Percentiles rank a stretch among this genome's conserved stretches.
Evolutionary conservation across 2,797 vertebrate species (phyloP).

Genomic region (Neosilurus mollespiculum): DNA sequence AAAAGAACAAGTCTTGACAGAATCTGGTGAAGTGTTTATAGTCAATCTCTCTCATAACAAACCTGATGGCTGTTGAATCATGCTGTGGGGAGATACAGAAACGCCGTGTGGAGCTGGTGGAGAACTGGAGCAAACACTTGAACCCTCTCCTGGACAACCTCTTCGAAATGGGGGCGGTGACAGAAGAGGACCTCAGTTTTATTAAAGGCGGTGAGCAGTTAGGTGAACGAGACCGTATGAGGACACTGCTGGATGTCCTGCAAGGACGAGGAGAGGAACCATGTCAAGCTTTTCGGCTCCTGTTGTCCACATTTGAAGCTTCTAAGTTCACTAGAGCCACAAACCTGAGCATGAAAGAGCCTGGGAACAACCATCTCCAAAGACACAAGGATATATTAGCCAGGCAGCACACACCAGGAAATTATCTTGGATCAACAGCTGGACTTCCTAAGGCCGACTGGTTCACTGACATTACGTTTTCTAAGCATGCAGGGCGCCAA

Average conservation of each 20-base stretch:
- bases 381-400: conserved; percentile 57
- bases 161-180: conserved; percentile 49
- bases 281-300: conserved; percentile 51
- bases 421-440: conserved; percentile 39
- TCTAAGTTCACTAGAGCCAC: not conserved
- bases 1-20: not conserved
- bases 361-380: conserved; percentile 37
- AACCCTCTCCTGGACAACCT: conserved; percentile 50
- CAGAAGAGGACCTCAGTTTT: conserved; percentile 58
- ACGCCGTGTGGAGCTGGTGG: conserved; percentile 57
- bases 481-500: conserved; percentile 39
- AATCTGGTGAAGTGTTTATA: not conserved
- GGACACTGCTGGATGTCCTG: conserved; percentile 59
- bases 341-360: not conserved
- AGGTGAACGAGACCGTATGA: conserved; percentile 55
- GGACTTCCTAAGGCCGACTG: not conserved
- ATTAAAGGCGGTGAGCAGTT: conserved; percentile 43
- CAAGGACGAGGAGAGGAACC: conserved; percentile 60
- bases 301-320: conserved; percentile 36
- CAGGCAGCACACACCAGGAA: conserved; percentile 46
- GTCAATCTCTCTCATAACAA: not conserved
- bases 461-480: conserved; percentile 58
- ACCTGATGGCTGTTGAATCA: conserved; percentile 54
- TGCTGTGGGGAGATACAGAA: conserved; percentile 47
- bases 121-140: conserved; percentile 53